Base-by-base conservation (phyloP, 2,113 vertebrate species). In the Entomyzon cyanotis region DNA sequence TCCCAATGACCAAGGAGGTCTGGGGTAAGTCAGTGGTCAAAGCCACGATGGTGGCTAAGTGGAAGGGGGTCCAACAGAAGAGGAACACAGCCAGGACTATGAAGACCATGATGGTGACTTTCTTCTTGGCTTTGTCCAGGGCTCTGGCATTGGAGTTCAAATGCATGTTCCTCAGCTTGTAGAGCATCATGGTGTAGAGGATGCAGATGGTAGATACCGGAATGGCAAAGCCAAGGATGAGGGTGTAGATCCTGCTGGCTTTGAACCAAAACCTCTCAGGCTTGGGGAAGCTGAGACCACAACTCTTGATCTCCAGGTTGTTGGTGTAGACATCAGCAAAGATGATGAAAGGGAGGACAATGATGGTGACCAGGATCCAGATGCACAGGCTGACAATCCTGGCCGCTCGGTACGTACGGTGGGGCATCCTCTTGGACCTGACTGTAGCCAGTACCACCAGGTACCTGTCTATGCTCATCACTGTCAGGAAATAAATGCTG, bases 11-110 rank as follows among this genome's bases (percentile, higher is more conserved):
- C 53, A 98, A 85, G 2, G 99, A 98, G 3, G 98, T 99, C 89
- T 98, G 98, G 33, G 97, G 98, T 90, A 99, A 97, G 96, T 99
- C 99, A 3, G 98, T 99, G 44, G 98, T 99, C 93, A 99, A 97
- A 24, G 99, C 98, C 81, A 99, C 98, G 2, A 99, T 97, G 84
- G 99, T 99, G 97, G 99, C 98, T 89, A 99, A 96, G 93, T 99
- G 99, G 95, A 99, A 99, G 12, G 99, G 99, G 0, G 98, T 99
- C 99, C 99, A 99, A 89, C 99, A 99, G 97, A 99, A 98, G 74
- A 99, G 96, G 50, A 98, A 99, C 52, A 99, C 98, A 0, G 99
- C 98, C 90, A 99, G 91, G 23, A 99, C 99, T 2, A 99, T 98
- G 63, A 99, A 99, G 85, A 99, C 99, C 98, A 99, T 99, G 19